A percentile compares a stretch with the other conserved stretches of the same genome.
phyloP scores from a whole-genome alignment of 2,888 invertebrate species.

The Teleiodes luculella region DNA sequence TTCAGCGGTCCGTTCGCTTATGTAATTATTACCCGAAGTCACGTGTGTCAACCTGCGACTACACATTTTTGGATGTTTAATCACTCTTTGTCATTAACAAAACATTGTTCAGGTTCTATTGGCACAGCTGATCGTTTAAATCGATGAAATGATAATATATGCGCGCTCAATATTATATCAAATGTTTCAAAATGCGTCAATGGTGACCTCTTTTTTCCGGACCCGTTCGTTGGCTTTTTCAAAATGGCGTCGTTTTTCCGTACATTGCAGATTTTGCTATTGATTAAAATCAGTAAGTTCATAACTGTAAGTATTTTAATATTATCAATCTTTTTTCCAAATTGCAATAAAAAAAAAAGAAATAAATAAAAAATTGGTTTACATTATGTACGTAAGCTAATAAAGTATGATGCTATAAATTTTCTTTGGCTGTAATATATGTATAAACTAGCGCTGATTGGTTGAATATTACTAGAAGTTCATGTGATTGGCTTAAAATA shows the following conservation, averaged over 20 bases:
- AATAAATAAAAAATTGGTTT: no score
- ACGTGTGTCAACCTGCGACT: background rate
- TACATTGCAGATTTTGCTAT: background rate
- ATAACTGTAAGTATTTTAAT: no score
- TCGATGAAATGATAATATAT: background rate
- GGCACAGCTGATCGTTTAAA: background rate
- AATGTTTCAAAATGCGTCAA: slow-evolving; percentile 13
- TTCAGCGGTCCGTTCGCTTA: background rate
- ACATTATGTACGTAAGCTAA: no score
- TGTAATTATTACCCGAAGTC: background rate
- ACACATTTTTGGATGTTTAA: background rate
- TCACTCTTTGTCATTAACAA: background rate
- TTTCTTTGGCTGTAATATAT: no score
- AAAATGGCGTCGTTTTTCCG: background rate
- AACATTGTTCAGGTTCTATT: background rate
- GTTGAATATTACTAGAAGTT: no score
- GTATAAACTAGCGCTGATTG: no score
- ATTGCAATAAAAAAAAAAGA: no score
- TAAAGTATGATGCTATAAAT: no score
- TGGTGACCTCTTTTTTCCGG: slow-evolving; percentile 7
- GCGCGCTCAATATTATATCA: slow-evolving; percentile 12
- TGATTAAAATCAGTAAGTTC: no score
- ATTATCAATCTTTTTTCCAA: no score
- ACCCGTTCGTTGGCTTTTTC: no score
- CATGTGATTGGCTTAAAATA: no score